These are phyloP conservation scores for Nibea albiflora DNA, from an alignment of 2,113 vertebrate species.

Conservation along the genomic window DNA sequence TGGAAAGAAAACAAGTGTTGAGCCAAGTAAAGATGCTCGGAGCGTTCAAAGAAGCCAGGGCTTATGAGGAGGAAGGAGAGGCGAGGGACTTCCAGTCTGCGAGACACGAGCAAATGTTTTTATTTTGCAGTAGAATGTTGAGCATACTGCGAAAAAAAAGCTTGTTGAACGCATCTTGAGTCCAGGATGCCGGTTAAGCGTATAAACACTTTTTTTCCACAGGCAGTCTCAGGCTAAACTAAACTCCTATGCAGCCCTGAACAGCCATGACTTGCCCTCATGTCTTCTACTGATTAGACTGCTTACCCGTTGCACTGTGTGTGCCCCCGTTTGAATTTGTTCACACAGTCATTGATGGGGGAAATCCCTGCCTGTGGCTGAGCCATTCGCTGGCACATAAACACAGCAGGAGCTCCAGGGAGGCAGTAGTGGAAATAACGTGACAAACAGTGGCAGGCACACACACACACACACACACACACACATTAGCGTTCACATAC, in stretches of 20 bases:
- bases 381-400: slow-evolving; percentile 23
- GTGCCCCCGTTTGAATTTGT: background rate
- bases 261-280: slow-evolving; percentile 5
- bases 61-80: slow-evolving; percentile 23
- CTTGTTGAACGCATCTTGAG: slow-evolving; percentile 5
- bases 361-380: slow-evolving; percentile 31
- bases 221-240: slow-evolving; percentile 15
- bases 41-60: slow-evolving; percentile 5
- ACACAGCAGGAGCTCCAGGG: slow-evolving; percentile 19
- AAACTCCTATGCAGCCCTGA: slow-evolving; percentile 4
- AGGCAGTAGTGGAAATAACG: slow-evolving; percentile 37
- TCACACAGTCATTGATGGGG: slow-evolving; percentile 19
- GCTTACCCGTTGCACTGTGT: background rate
- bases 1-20: slow-evolving; percentile 19
- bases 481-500: slow-evolving; percentile 29
- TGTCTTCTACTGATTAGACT: background rate
- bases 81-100: slow-evolving; percentile 36
- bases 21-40: slow-evolving; percentile 48
- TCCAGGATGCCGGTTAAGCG: slow-evolving; percentile 21
- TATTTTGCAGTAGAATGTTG: slow-evolving; percentile 31
- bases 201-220: slow-evolving; percentile 33
- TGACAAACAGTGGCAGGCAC: slow-evolving; percentile 41
- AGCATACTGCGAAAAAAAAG: slow-evolving; percentile 30
- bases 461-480: background rate
- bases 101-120: slow-evolving; percentile 46